Conservation (phyloP, 2,888 invertebrate species). For the Dryomyza anilis region DNA sequence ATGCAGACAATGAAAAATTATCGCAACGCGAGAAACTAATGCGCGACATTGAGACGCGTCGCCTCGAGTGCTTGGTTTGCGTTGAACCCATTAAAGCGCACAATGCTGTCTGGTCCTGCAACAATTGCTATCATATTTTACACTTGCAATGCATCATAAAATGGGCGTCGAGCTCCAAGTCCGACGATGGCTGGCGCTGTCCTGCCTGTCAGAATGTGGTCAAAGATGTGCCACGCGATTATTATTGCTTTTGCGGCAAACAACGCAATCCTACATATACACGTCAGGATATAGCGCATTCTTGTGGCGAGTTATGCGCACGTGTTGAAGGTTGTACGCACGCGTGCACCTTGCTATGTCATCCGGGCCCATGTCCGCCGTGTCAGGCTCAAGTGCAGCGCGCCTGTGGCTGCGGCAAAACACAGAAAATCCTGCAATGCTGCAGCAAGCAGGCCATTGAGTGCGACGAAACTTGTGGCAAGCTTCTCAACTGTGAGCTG, state of each 20-base stretch:
- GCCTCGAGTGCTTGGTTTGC: conserved; percentile 93
- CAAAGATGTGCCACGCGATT: conserved; percentile 75
- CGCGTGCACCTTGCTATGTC: conserved; percentile 82
- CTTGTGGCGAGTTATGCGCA: conserved; percentile 87
- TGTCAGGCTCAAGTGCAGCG: conserved; percentile 78
- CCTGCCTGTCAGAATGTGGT: conserved; percentile 92
- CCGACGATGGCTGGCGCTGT: conserved; percentile 89
- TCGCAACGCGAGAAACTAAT: conserved; percentile 84
- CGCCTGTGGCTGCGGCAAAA: conserved; percentile 80
- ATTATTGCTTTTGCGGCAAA: conserved; percentile 91
- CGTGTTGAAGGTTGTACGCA: conserved; percentile 66
- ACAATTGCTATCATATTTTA: conserved; percentile 88
- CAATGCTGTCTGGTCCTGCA: conserved; percentile 89
- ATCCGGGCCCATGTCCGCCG: conserved; percentile 93
- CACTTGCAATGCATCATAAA: conserved; percentile 89
- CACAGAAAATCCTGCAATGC: conserved; percentile 72
- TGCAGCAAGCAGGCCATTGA: conserved; percentile 72
- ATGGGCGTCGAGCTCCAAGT: conserved; percentile 87
- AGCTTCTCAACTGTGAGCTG: conserved; percentile 74
- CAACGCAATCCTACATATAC: conserved; percentile 75
- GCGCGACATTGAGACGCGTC: conserved; percentile 80
- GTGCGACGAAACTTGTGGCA: conserved; percentile 77
- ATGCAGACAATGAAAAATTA: conserved; percentile 59
- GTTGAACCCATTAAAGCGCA: conserved; percentile 82
- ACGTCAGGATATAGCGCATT: conserved; percentile 82